Percentiles rank a stretch among this genome's conserved stretches.
Evolutionary conservation across 2,797 vertebrate genomes (phyloP).

Genomic region (Enteromius treurensis): DNA sequence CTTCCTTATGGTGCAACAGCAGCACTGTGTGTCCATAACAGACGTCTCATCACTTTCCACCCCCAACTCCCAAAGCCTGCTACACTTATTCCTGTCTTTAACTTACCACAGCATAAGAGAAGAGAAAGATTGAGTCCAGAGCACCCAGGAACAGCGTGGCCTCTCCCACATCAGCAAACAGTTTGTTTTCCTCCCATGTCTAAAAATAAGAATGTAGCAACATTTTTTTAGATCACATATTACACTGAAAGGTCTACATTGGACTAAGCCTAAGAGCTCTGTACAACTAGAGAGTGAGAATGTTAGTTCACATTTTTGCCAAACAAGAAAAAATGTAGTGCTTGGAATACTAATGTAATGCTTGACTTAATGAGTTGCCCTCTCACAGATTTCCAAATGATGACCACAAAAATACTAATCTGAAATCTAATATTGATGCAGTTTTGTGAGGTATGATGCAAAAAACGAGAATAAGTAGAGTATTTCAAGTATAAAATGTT

Average conservation of each 20-base stretch:
- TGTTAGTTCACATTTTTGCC: background rate
- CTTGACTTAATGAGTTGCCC: background rate
- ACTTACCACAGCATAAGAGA: constrained; percentile 95
- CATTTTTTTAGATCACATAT: background rate
- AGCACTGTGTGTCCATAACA: background rate
- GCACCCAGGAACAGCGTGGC: constrained; percentile 93
- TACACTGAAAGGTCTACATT: background rate
- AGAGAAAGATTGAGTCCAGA: constrained; percentile 93
- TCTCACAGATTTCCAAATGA: background rate
- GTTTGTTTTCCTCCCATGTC: constrained; percentile 86
- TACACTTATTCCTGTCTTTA: background rate
- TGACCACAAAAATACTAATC: background rate
- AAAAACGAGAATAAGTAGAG: background rate
- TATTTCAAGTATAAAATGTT: background rate
- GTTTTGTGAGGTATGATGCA: background rate
- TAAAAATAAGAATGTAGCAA: constrained; percentile 58
- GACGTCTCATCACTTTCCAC: background rate
- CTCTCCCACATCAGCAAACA: constrained; percentile 83
- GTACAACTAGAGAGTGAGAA: background rate
- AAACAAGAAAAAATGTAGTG: background rate
- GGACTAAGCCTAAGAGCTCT: background rate
- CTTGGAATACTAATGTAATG: background rate
- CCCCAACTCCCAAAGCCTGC: background rate
- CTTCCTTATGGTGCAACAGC: background rate
- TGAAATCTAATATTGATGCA: background rate